Percentiles rank a stretch among this genome's conserved stretches.
phyloP scores from a whole-genome alignment of 2,113 vertebrate species.

The Meles meles region DNA sequence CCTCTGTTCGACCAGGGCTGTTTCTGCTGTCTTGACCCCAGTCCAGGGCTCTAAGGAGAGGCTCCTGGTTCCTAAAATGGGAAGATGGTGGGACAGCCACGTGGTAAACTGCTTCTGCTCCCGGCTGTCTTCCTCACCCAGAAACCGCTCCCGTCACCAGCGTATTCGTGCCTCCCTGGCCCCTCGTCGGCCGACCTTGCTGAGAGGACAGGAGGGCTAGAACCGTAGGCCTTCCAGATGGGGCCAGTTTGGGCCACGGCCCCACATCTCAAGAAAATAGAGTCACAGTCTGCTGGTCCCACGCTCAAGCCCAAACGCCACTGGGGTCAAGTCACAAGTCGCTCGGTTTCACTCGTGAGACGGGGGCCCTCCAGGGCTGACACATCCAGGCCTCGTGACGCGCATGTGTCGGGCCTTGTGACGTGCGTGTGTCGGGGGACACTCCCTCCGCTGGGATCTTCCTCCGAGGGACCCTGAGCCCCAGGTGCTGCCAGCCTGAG shows the following conservation, averaged over 20 bases:
- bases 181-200: not conserved
- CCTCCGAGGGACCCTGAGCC: not conserved
- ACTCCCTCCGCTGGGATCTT: accelerated
- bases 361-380: not conserved
- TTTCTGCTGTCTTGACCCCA: not conserved
- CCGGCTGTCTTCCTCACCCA: not conserved
- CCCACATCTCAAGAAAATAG: not conserved
- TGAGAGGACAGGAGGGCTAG: not conserved
- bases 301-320: not conserved
- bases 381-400: accelerated
- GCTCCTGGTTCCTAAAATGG: not conserved
- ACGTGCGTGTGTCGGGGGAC: accelerated
- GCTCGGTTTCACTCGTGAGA: not conserved
- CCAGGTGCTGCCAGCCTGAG: not conserved
- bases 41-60: not conserved
- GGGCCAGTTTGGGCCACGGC: not conserved
- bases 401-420: accelerated
- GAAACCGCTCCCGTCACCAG: not conserved
- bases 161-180: not conserved
- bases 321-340: not conserved
- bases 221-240: not conserved
- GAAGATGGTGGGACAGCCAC: not conserved
- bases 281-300: accelerated
- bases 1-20: not conserved
- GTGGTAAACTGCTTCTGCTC: no score